A percentile compares a stretch with the other conserved stretches of the same genome.
These are phyloP conservation scores for zebrafish (Danio rerio) DNA, from an alignment of 2,113 vertebrate genomes.

Conservation along the genomic window DNA sequence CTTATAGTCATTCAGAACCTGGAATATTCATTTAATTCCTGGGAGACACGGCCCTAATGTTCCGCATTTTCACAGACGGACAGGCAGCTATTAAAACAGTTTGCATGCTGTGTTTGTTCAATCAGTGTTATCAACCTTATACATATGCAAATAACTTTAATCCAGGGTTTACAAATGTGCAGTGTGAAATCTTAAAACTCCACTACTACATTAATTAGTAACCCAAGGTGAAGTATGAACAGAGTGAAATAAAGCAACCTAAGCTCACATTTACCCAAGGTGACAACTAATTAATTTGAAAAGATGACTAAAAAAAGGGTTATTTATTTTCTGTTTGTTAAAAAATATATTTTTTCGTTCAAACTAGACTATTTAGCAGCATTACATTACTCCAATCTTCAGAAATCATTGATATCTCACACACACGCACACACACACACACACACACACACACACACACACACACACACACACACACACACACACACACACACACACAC, in stretches of 20 bases:
- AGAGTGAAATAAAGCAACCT: background rate
- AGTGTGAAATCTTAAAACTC: background rate
- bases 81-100: background rate
- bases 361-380: too few relatives aligned
- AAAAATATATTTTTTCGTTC: too few relatives aligned
- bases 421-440: too few relatives aligned
- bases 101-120: slow-evolving; percentile 11
- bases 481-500: too few relatives aligned
- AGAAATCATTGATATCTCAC: too few relatives aligned
- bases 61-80: slow-evolving; percentile 4
- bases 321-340: too few relatives aligned
- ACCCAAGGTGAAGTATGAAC: background rate
- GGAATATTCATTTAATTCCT: background rate
- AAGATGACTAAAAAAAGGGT: too few relatives aligned
- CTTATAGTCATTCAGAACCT: background rate
- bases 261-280: background rate
- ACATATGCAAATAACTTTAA: slow-evolving; percentile 20
- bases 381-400: too few relatives aligned
- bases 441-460: too few relatives aligned
- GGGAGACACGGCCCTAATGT: background rate
- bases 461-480: too few relatives aligned
- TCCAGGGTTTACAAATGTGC: slow-evolving; percentile 9
- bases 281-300: too few relatives aligned
- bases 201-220: background rate
- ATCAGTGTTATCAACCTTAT: background rate